A percentile compares a stretch with the other conserved stretches of the same genome.
These are phyloP conservation scores for Phoebastria nigripes DNA, from an alignment of 2,797 vertebrate species.

Conservation along the genomic window DNA sequence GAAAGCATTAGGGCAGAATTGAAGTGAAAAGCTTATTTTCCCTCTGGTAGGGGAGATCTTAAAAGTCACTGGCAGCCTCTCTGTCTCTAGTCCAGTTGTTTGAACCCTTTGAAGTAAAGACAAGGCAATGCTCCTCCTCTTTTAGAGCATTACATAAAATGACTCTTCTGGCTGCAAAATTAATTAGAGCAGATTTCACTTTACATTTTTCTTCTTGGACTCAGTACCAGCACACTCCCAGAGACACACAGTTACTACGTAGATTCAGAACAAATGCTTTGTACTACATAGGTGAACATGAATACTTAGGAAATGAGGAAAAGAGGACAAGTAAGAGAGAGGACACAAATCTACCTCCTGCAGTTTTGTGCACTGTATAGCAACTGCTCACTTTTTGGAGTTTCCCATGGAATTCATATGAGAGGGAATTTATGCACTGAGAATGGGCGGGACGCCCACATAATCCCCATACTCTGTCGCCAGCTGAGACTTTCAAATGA, in stretches of 20 bases:
- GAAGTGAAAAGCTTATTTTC: background rate
- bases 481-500: background rate
- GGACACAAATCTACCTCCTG: background rate
- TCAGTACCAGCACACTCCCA: background rate
- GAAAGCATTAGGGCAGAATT: background rate
- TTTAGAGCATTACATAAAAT: background rate
- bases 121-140: background rate
- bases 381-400: background rate
- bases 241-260: background rate
- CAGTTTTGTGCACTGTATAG: background rate
- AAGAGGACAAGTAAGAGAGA: background rate
- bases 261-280: background rate
- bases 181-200: background rate
- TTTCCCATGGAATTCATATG: background rate
- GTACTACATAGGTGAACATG: background rate
- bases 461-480: background rate
- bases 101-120: background rate
- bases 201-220: background rate
- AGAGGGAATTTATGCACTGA: background rate
- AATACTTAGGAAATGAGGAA: background rate
- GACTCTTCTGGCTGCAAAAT: background rate
- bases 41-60: background rate
- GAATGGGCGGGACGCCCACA: background rate
- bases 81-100: background rate
- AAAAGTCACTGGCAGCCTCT: background rate